Evolutionary conservation across 2,888 invertebrate genomes (phyloP).

Genomic region (Drosophila hamatofila): DNA sequence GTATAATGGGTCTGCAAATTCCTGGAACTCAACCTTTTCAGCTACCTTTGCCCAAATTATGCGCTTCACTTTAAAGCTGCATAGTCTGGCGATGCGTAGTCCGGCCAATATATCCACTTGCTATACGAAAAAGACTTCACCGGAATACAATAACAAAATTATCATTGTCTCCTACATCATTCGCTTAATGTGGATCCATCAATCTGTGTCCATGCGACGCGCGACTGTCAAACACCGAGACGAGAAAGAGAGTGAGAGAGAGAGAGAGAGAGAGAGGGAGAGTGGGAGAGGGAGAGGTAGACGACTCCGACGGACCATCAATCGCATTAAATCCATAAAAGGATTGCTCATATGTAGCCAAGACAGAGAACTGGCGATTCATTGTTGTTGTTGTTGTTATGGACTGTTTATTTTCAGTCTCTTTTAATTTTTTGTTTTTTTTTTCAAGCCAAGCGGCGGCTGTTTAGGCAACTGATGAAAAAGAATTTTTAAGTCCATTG

Average conservation of each 20-base stretch:
- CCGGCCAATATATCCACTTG: conserved; percentile 46
- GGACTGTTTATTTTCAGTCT: conserved; percentile 31
- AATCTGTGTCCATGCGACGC: conserved; percentile 76
- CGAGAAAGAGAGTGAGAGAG: conserved; percentile 41
- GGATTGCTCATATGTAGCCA: conserved; percentile 77
- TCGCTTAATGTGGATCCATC: conserved; percentile 82
- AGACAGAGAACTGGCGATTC: conserved; percentile 48
- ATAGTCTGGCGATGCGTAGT: conserved; percentile 24
- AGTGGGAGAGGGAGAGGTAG: conserved; percentile 33
- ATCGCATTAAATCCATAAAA: conserved; percentile 83
- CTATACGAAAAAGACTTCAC: conserved; percentile 35
- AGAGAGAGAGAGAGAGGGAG: conserved; percentile 30
- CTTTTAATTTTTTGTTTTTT: conserved; percentile 1
- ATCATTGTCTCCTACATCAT: conserved; percentile 78
- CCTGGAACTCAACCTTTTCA: conserved; percentile 50
- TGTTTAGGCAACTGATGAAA: conserved; percentile 68
- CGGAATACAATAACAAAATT: conserved; percentile 77
- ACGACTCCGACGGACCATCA: conserved; percentile 71
- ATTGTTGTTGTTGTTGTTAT: conserved; percentile 42
- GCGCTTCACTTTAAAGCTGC: conserved; percentile 62
- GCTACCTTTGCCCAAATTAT: conserved; percentile 64
- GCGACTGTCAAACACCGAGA: conserved; percentile 83
- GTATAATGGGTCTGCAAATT: conserved; percentile 49
- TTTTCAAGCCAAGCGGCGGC: conserved; percentile 38
- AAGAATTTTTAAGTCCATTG: conserved; percentile 77